phyloP scores from a whole-genome alignment of 2,888 invertebrate genomes.

The Parnassius mnemosyne region DNA sequence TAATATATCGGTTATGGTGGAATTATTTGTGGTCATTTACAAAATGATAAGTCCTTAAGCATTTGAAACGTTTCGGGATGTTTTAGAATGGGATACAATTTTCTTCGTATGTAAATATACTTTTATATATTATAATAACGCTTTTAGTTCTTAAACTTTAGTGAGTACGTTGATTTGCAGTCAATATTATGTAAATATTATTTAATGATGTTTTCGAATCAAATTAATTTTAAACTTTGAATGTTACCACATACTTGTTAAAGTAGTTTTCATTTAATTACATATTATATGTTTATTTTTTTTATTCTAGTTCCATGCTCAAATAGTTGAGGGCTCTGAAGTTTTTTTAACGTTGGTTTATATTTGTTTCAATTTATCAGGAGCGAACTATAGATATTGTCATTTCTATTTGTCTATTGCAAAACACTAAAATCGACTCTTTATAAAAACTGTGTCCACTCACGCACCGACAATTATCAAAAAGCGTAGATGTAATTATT shows the following conservation, averaged over 20 bases:
- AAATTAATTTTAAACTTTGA: conserved; percentile 40
- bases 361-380: too few species aligned
- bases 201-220: conserved; percentile 52
- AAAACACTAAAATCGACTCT: not conserved
- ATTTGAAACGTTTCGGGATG: conserved; percentile 15
- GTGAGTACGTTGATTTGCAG: conserved; percentile 52
- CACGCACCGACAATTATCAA: not conserved
- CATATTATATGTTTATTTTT: not conserved
- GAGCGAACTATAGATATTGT: too few species aligned
- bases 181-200: conserved; percentile 71
- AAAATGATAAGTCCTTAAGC: conserved; percentile 20
- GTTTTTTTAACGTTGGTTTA: not conserved
- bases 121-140: conserved; percentile 23
- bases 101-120: conserved; percentile 26
- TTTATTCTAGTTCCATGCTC: not conserved
- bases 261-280: conserved; percentile 1
- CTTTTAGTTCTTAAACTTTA: conserved; percentile 26
- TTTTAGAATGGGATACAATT: conserved; percentile 17
- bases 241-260: conserved; percentile 55
- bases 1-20: conserved; percentile 9
- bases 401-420: too few species aligned
- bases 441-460: not conserved
- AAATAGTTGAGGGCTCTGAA: not conserved
- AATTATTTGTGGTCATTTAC: conserved; percentile 12
- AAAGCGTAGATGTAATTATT: too few species aligned